Base-by-base conservation (phyloP, 2,888 invertebrate genomes). In the Drosophila kanekoi region DNA sequence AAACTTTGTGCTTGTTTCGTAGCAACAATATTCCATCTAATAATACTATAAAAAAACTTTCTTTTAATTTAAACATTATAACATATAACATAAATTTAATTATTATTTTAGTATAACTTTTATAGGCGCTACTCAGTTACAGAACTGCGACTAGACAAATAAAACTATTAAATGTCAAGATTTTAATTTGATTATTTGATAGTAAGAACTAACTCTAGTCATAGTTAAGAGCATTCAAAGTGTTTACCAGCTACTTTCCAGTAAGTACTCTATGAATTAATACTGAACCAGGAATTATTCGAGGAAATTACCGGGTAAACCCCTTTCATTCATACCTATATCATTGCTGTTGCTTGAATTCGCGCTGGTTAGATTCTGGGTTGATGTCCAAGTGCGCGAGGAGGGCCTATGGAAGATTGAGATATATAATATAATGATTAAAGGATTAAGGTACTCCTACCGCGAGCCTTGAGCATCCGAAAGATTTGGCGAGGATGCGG, bases 401-500 rank as follows among this genome's bases (percentile, higher is more conserved):
- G 91, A 78, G 23, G 91, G 87, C 65, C 92, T 92, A 35, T 11
- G 14, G 32, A 54, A 49, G 23, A 11, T 40, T 35, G 11, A 32
- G 1, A 40, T 33, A 11, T 14, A n/a, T 16, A 13, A 41, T 47
- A 38, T 2, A 16, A n/a, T 4, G 4, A 5, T 23, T 16, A 23
- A 13, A 5, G 4, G 18, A n/a, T 13, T 10, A 8, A 2, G 28
- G 8, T 43, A 9, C n/a, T 4, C 28, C 8, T 87, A 94, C 94
- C 94, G 93, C 92, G 94, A 93, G 87, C 93, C 93, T 65, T 93
- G 93, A 75, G 95, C 94, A 93, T 93, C 95, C 73, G 96, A 95
- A 81, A 97, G 94, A 91, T 95, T 96, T 52, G 97, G 97, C 18
- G 97, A 95, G 66, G 97, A 97, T 53, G 95, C 94, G 44, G 96